Base-by-base conservation (phyloP, 2,113 vertebrate genomes). In the Nycticryphes semicollaris region DNA sequence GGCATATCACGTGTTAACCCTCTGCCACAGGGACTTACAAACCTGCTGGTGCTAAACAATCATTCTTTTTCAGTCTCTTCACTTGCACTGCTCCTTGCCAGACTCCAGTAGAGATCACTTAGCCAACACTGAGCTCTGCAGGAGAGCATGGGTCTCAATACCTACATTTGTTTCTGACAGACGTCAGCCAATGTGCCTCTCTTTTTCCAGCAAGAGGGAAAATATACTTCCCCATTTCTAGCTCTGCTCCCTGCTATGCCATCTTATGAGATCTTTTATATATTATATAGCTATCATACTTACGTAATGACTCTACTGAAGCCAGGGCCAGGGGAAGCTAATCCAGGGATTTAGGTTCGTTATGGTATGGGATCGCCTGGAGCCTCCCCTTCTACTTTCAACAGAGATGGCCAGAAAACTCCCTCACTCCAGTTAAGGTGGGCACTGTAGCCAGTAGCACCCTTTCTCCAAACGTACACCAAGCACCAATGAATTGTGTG, bases 151-250 rank as follows among this genome's bases (percentile, higher is more conserved):
- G 75, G 35, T 66, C 88, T 89, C 84, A 87, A 79, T 66, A 33
- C 57, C 57, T 84, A 4, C n/a, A 35, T 93, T 96, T 96, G 62
- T 93, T 92, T 69, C 87, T 91, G 87, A 43, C 80, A 91, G 69
- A 78, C 33, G 31, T 87, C 66, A 81, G 60, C 68, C 85, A 93
- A n/a, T 4, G 30, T 6, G 20, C 35, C 16, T 75, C 50, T 80
- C 53, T 76, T 91, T 88, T 72, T 78, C 74, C 66, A 82, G 41
- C 57, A 84, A 53, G 77, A 76, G 50, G 39, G n/a, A 72, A 96
- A 94, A 79, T 45, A 69, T 73, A n/a, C 43, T 82, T 76, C 57
- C 45, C 69, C 14, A 9, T 75, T 92, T 50, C 70, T 82, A 87
- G 53, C 39, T 75, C 48, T 91, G 57, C 81, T 92, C 83, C 89